Evolutionary conservation across 2,797 vertebrate genomes (phyloP).

Genomic region (Paramormyrops hopkinsi): DNA sequence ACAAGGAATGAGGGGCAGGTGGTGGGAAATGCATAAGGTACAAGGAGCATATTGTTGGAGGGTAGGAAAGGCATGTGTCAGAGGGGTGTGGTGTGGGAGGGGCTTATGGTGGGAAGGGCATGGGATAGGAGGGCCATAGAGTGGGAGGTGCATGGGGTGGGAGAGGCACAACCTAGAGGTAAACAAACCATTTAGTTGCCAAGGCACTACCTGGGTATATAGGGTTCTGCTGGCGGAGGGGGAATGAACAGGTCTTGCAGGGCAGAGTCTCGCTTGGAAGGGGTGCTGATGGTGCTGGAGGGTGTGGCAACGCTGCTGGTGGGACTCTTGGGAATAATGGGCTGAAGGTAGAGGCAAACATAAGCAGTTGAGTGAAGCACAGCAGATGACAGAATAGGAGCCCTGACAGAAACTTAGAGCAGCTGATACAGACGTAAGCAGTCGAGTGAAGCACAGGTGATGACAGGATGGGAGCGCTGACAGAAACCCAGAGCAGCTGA

Average conservation of each 20-base stretch:
- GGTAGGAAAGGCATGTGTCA: not conserved
- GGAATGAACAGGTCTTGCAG: slow-evolving; percentile 96
- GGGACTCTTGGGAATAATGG: slow-evolving; percentile 86
- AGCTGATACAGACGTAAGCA: not conserved
- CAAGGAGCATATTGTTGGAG: not conserved
- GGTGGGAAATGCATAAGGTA: not conserved
- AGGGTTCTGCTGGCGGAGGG: slow-evolving; percentile 88
- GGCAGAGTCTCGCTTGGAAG: slow-evolving; percentile 82
- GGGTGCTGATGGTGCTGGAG: slow-evolving; percentile 83
- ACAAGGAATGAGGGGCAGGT: not conserved
- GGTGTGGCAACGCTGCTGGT: slow-evolving; percentile 90
- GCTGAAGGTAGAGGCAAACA: slow-evolving; percentile 58
- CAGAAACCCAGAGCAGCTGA: not conserved
- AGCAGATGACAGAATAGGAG: not conserved
- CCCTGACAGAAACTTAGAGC: not conserved
- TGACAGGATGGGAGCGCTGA: not conserved
- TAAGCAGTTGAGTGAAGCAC: slow-evolving; percentile 25
- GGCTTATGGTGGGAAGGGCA: not conserved
- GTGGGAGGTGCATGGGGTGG: not conserved
- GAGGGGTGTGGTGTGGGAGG: not conserved
- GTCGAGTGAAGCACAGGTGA: not conserved
- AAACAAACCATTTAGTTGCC: not conserved
- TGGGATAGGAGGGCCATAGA: not conserved
- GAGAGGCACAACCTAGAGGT: not conserved
- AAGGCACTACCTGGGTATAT: slow-evolving; percentile 76